Base-by-base conservation (phyloP, 2,888 invertebrate genomes). In the Acanthosepion pharaonis region DNA sequence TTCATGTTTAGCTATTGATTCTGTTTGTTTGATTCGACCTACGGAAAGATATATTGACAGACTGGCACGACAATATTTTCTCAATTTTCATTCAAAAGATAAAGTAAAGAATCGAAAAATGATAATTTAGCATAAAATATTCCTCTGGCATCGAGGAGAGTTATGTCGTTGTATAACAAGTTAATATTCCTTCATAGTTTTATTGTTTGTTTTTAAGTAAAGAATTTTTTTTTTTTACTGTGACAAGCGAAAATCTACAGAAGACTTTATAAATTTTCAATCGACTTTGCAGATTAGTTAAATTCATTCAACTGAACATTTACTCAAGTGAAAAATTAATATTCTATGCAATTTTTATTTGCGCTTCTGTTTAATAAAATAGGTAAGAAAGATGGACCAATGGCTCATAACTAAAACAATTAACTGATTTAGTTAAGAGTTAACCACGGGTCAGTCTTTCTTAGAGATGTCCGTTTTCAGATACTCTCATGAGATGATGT, bases 1-100 rank as follows among this genome's bases (percentile, higher is more conserved):
- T 78, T 78, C n/a, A n/a, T 78, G 78, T 78, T 78, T n/a, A 11
- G n/a, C n/a, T 18, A 18, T 18, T 78, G 78, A 15, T 78, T 15
- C n/a, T 78, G n/a, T n/a, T 78, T 78, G 78, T n/a, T 33, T n/a
- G 33, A n/a, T n/a, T 33, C 78, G n/a, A n/a, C n/a, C 78, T 78
- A 78, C 78, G 78, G 78, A 78, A n/a, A 78, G n/a, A 78, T 78
- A 78, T 78, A 78, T 78, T 78, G 78, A 78, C 78, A 78, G n/a
- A 78, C 78, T 78, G 15, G n/a, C n/a, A 78, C 33, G 78, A 33
- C 78, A 78, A 78, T 78, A 78, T 33, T 78, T 78, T 78, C n/a
- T 33, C n/a, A 33, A 78, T 78, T 78, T 78, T 78, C n/a, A 78
- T n/a, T 78, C 78, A n/a, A 78, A 78, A 78, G 9, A 33, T 78